Percentiles rank a stretch among this genome's conserved stretches.
Evolutionary conservation across 2,888 invertebrate genomes (phyloP).

Genomic region (Sceliomorpha sp.): DNA sequence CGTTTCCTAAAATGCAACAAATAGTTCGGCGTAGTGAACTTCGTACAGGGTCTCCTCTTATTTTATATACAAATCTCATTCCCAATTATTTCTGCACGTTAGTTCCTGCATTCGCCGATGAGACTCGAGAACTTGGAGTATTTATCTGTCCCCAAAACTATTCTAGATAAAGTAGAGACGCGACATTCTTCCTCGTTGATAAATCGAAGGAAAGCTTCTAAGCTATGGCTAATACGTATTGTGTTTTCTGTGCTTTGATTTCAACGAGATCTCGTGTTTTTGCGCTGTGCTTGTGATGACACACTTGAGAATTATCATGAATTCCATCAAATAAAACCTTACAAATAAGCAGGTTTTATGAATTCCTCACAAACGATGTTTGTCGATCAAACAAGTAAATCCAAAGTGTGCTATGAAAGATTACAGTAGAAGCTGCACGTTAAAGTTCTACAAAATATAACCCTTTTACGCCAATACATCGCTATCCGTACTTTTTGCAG

Average conservation of each 20-base stretch:
- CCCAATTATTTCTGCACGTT: constrained; percentile 55
- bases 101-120: constrained; percentile 46
- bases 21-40: constrained; percentile 17
- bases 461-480: no score
- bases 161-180: neutral
- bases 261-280: constrained; percentile 13
- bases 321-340: no score
- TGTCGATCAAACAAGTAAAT: no score
- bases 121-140: constrained; percentile 38
- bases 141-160: neutral
- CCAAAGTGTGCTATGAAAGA: no score
- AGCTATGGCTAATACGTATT: constrained; percentile 13
- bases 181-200: constrained; percentile 1
- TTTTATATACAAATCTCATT: constrained; percentile 21
- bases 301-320: constrained; percentile 1
- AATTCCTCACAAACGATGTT: no score
- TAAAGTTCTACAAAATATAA: no score
- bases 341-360: no score
- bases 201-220: constrained; percentile 16
- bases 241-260: constrained; percentile 12
- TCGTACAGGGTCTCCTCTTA: constrained; percentile 16
- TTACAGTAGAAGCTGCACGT: no score
- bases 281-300: constrained; percentile 17
- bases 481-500: no score
- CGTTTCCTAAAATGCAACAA: constrained; percentile 27